Conservation (phyloP, 92 coral and sea anemone species). For the Pocillopora grandis region DNA sequence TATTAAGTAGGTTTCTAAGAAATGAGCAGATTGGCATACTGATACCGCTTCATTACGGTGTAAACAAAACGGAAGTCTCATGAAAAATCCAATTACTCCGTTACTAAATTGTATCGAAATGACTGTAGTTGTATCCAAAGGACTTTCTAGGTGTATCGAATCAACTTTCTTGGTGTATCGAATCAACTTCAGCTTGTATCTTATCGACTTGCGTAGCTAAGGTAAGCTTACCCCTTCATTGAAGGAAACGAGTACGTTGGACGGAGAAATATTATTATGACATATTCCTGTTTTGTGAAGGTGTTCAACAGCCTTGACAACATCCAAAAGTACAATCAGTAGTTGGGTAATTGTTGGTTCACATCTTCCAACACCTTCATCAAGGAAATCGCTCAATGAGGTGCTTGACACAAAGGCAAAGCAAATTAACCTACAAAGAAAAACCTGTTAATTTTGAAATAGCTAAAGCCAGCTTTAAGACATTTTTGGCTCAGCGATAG, state of each 20-base stretch:
- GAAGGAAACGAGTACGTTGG: slow-evolving; percentile 40
- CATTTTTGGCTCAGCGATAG: not conserved
- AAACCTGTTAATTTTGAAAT: not conserved
- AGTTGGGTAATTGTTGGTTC: slow-evolving; percentile 9
- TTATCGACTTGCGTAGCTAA: no score
- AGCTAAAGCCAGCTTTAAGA: not conserved
- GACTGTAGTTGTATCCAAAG: no score
- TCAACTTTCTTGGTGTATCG: no score
- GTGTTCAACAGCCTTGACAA: slow-evolving; percentile 51
- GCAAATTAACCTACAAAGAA: slow-evolving; percentile 50
- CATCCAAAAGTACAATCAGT: slow-evolving; percentile 43
- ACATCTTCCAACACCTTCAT: slow-evolving; percentile 9
- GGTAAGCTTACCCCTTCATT: slow-evolving; percentile 17
- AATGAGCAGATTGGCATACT: no score
- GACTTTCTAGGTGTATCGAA: no score
- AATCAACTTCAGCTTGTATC: no score
- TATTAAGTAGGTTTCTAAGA: no score
- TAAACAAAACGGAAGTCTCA: no score
- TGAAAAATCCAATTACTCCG: no score
- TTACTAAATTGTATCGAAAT: no score
- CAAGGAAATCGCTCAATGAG: slow-evolving; percentile 43
- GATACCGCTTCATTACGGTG: no score
- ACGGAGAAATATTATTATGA: slow-evolving; percentile 33
- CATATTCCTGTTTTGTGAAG: slow-evolving; percentile 50
- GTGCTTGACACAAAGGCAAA: slow-evolving; percentile 60